Percentiles rank a stretch among this genome's conserved stretches.
Conservation (phyloP, 2,888 invertebrate genomes). For the Litoditis marina region DNA sequence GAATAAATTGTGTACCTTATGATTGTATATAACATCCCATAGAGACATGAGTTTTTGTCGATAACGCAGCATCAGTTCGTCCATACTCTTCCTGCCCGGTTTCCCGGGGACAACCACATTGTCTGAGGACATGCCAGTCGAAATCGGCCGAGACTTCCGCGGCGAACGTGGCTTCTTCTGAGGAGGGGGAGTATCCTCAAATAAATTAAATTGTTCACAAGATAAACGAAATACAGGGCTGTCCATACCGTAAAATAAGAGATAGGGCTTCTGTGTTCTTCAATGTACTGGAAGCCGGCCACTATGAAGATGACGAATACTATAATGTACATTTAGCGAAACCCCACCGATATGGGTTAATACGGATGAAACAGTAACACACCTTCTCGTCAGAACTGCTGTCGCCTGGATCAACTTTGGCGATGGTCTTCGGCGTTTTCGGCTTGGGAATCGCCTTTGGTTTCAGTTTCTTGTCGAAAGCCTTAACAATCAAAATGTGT, state of each 20-base stretch:
- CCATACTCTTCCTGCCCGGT: constrained; percentile 49
- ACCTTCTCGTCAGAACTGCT: constrained; percentile 13
- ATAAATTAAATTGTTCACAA: not conserved
- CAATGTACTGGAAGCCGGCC: no score
- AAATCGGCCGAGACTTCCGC: constrained; percentile 27
- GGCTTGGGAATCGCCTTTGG: constrained; percentile 1
- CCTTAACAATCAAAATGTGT: constrained; percentile 4
- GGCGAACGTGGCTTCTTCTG: constrained; percentile 28
- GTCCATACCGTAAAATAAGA: no score
- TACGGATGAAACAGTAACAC: no score
- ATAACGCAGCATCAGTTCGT: constrained; percentile 54
- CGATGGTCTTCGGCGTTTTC: not conserved
- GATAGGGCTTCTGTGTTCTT: no score
- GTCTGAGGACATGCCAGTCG: constrained; percentile 21
- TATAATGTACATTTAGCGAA: no score
- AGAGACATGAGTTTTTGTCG: constrained; percentile 70
- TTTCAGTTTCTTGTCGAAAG: constrained; percentile 9
- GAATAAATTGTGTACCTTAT: no score
- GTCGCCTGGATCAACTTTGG: constrained; percentile 7
- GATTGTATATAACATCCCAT: constrained; percentile 69
- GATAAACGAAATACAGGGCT: no score
- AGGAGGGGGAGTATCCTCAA: constrained; percentile 22
- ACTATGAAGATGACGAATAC: no score
- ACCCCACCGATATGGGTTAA: no score
- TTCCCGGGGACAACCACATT: constrained; percentile 21